Evolutionary conservation across 2,888 invertebrate species (phyloP).

Genomic region (Xylocampa areola): DNA sequence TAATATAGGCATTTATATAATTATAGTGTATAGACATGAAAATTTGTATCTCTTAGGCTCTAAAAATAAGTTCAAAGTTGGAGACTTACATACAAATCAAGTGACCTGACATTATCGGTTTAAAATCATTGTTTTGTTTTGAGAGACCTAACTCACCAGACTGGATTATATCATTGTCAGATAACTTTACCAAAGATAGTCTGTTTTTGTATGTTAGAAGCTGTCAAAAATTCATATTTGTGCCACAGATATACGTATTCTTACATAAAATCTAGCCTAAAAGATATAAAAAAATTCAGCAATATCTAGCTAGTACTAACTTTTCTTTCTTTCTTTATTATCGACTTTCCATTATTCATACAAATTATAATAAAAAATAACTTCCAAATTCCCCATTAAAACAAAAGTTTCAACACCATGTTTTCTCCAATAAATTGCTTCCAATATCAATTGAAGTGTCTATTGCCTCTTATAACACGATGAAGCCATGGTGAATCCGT

Average conservation of each 20-base stretch:
- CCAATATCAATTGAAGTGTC: conserved; percentile 56
- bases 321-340: too few relatives aligned
- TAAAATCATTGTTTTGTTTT: conserved; percentile 1
- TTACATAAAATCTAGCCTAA: too few relatives aligned
- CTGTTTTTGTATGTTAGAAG: too few relatives aligned
- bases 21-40: too few relatives aligned
- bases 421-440: conserved; percentile 21
- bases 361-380: conserved; percentile 6
- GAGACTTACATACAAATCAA: conserved; percentile 6
- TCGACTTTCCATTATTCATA: too few relatives aligned
- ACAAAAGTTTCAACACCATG: conserved; percentile 17
- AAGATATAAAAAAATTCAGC: too few relatives aligned
- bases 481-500: conserved; percentile 58
- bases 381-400: conserved; percentile 8
- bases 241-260: too few relatives aligned
- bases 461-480: conserved; percentile 50
- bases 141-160: too few relatives aligned
- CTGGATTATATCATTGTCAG: too few relatives aligned
- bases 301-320: too few relatives aligned
- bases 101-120: not conserved
- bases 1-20: conserved; percentile 2
- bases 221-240: too few relatives aligned
- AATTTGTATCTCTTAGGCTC: not conserved
- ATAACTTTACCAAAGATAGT: too few relatives aligned
- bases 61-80: conserved; percentile 10